phyloP scores from a whole-genome alignment of 1,140 invertebrate species.

The Danaus plexippus region DNA sequence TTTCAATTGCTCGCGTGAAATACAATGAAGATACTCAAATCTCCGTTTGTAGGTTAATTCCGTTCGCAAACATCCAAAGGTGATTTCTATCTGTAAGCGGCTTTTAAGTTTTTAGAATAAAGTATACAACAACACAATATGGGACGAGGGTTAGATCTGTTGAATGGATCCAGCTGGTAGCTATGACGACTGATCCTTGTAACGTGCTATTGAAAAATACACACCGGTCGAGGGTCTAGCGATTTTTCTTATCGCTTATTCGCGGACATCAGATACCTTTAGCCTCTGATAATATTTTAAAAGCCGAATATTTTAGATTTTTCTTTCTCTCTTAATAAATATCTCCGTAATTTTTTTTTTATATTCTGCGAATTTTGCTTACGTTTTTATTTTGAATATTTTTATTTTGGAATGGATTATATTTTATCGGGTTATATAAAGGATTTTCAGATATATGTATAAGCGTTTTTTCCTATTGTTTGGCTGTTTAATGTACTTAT shows the following conservation, averaged over 20 bases:
- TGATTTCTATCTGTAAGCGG: constrained; percentile 43
- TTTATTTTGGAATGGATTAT: too few relatives aligned
- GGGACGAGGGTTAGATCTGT: constrained; percentile 49
- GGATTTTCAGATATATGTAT: too few relatives aligned
- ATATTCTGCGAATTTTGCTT: too few relatives aligned
- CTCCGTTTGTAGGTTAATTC: constrained; percentile 12
- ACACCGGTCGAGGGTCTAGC: constrained; percentile 22
- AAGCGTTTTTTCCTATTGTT: too few relatives aligned
- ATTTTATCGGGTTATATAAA: too few relatives aligned
- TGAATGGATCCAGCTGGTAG: constrained; percentile 55
- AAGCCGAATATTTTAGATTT: neutral
- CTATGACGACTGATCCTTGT: constrained; percentile 54
- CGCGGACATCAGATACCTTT: constrained; percentile 18
- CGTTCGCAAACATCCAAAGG: constrained; percentile 21
- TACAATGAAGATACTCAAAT: constrained; percentile 2
- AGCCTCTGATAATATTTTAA: constrained; percentile 11
- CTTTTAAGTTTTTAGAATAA: constrained; percentile 50
- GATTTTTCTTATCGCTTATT: constrained; percentile 19
- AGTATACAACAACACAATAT: constrained; percentile 58
- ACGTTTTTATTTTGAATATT: too few relatives aligned
- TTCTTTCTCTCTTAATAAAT: too few relatives aligned
- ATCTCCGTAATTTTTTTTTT: too few relatives aligned
- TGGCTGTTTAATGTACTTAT: too few relatives aligned
- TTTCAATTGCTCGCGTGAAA: neutral
- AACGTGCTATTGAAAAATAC: constrained; percentile 37